These are phyloP conservation scores for Cinclus mexicanus DNA, from an alignment of 2,113 vertebrate genomes.

Conservation along the genomic window DNA sequence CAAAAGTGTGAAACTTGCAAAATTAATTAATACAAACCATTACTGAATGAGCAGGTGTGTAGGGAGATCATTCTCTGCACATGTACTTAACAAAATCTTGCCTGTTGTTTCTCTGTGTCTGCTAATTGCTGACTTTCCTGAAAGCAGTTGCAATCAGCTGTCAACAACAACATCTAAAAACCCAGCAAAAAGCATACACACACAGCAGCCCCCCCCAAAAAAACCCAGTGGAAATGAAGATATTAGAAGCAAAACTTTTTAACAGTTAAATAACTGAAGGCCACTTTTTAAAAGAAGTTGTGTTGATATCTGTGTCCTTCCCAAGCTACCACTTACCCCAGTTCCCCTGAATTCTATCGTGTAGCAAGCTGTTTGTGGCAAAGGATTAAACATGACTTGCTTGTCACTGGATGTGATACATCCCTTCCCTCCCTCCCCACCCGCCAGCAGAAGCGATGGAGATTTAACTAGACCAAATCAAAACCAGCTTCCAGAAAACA, in stretches of 20 bases:
- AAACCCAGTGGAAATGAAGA: neutral
- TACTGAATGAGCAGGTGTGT: neutral
- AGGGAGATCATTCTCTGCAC: neutral
- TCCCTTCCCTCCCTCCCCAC: neutral
- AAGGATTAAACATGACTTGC: neutral
- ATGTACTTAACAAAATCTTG: neutral
- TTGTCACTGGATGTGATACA: neutral
- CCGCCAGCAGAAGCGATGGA: neutral
- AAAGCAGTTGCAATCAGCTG: neutral
- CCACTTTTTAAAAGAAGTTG: neutral
- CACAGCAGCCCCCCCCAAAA: neutral
- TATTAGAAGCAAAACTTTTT: neutral
- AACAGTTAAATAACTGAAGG: neutral
- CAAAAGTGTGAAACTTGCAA: neutral
- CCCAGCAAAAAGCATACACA: neutral
- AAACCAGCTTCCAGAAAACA: slow-evolving; percentile 23
- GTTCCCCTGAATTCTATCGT: neutral
- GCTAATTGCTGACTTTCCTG: neutral
- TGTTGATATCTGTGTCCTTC: neutral
- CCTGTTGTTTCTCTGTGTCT: neutral
- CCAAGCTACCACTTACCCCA: neutral
- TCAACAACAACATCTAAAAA: neutral
- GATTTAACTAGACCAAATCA: slow-evolving; percentile 9
- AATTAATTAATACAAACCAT: neutral
- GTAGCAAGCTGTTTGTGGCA: neutral